Conservation (phyloP, 2,797 vertebrate species). For the Melanitta fusca region DNA sequence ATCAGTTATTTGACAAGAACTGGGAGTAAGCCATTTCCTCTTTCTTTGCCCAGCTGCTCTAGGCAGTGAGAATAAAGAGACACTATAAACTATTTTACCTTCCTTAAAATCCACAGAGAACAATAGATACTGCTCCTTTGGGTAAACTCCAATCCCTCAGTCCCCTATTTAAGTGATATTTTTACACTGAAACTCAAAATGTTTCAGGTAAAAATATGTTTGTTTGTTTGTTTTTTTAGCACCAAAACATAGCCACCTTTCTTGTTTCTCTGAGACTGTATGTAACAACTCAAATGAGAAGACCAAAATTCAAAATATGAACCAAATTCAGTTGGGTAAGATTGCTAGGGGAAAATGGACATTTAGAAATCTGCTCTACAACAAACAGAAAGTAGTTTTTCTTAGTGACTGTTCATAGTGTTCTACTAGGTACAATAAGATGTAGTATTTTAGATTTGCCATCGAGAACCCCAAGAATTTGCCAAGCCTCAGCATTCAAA, state of each 20-base stretch:
- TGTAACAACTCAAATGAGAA: neutral
- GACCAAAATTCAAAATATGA: neutral
- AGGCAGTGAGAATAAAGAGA: neutral
- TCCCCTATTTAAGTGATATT: neutral
- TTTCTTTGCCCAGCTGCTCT: neutral
- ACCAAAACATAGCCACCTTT: neutral
- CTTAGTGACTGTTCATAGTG: neutral
- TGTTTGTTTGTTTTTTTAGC: neutral
- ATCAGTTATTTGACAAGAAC: constrained; percentile 21
- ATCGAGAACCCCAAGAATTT: constrained; percentile 33
- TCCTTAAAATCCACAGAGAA: neutral
- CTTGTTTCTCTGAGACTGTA: neutral
- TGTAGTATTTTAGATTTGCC: constrained; percentile 27
- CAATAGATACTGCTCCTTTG: neutral
- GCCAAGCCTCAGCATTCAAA: neutral
- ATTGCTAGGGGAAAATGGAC: neutral
- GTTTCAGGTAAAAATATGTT: neutral
- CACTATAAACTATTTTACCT: neutral
- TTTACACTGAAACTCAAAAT: neutral
- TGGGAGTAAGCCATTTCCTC: constrained; percentile 15
- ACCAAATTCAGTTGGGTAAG: neutral
- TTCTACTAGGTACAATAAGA: constrained; percentile 11
- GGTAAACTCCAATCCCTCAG: neutral
- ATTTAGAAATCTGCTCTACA: neutral
- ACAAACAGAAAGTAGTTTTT: neutral